Evolutionary conservation across 2,113 vertebrate species (phyloP).

Genomic region (Charadrius vociferus): DNA sequence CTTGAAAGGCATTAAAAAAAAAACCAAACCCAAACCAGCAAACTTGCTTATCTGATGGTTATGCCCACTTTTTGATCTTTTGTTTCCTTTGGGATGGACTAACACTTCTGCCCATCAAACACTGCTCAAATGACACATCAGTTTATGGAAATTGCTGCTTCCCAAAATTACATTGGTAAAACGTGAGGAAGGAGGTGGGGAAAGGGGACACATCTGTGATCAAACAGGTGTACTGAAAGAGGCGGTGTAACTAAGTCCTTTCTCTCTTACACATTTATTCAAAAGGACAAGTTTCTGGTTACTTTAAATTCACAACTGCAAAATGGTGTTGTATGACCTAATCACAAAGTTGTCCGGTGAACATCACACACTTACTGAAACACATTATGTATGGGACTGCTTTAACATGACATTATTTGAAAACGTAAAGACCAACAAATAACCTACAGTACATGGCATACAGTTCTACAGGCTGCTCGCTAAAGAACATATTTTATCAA

Average conservation of each 20-base stretch:
- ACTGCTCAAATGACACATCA: not conserved
- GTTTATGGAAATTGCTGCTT: not conserved
- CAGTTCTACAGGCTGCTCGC: not conserved
- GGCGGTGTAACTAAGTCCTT: not conserved
- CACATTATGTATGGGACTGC: not conserved
- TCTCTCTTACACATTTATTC: not conserved
- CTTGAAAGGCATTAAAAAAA: not conserved
- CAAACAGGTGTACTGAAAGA: not conserved
- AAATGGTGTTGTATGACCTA: not conserved
- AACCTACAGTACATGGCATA: not conserved
- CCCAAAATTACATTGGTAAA: not conserved
- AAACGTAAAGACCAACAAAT: not conserved
- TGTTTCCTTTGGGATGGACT: not conserved
- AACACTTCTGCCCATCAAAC: not conserved
- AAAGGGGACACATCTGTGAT: not conserved
- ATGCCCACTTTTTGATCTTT: fast-evolving
- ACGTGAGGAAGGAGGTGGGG: not conserved
- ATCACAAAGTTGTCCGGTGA: not conserved
- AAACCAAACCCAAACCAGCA: not conserved
- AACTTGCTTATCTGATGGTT: not conserved
- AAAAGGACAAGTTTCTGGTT: not conserved
- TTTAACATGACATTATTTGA: not conserved
- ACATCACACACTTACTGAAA: not conserved
- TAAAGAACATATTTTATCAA: not conserved
- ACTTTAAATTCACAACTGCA: not conserved